A percentile compares a stretch with the other conserved stretches of the same genome.
phyloP scores from a whole-genome alignment of 2,113 vertebrate species.

The Piaya cayana region DNA sequence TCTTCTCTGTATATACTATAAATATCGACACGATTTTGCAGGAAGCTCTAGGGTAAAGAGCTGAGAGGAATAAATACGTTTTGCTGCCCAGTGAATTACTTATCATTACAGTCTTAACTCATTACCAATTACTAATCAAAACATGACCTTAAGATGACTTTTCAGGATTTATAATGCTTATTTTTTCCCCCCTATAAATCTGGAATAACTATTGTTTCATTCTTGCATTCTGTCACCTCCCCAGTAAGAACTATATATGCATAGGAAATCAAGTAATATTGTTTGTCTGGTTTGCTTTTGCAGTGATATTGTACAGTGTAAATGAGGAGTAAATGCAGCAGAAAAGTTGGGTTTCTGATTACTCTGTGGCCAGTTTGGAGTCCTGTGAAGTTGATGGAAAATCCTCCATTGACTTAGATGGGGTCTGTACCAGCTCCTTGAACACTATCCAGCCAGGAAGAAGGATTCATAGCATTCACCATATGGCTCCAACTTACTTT shows the following conservation, averaged over 20 bases:
- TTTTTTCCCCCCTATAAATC: neutral
- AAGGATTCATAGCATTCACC: slow-evolving; percentile 15
- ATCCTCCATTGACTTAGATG: neutral
- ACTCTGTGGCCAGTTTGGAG: neutral
- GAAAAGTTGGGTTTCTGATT: neutral
- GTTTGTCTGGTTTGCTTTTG: neutral
- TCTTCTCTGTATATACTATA: slow-evolving; percentile 14
- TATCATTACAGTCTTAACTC: neutral
- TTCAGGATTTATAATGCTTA: neutral
- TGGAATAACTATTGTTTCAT: neutral
- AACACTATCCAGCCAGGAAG: neutral
- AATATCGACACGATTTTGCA: slow-evolving; percentile 11
- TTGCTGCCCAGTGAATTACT: slow-evolving; percentile 38
- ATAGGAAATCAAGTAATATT: neutral
- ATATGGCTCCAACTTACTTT: slow-evolving; percentile 3
- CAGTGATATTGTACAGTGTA: neutral
- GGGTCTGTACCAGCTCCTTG: neutral
- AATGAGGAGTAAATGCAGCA: neutral
- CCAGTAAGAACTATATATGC: rapidly evolving
- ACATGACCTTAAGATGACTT: neutral
- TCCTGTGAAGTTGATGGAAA: neutral
- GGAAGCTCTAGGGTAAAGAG: neutral
- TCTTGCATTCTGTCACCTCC: neutral
- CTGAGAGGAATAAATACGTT: neutral
- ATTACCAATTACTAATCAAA: neutral